Evolutionary conservation across 2,888 invertebrate genomes (phyloP), one percentile per base, ranked within the genome.

Genomic region (Cybosia mesomella): DNA sequence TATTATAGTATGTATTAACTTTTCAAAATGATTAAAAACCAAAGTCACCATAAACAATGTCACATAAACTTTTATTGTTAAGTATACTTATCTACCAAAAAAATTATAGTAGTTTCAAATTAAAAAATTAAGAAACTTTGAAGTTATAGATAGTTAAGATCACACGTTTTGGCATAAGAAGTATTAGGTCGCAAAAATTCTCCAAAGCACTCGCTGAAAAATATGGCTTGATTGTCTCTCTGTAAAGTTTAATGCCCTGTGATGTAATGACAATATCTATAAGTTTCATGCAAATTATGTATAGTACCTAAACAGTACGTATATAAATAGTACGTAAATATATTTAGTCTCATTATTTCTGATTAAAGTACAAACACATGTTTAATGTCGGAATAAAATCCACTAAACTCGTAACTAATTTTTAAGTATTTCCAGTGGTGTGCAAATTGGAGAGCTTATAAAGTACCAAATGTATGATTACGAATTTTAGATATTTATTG

Each of bases 251-350:
- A 59, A 39, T 59, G 39, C 3, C 9, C 15, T 32, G 21, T 49
- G n/a, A 49, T n/a, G 36, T 36, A 59, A 59, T 39, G 59, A 59
- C 36, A 59, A 39, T 39, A 15, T 4, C 36, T 22, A 39, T 59
- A 39, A 39, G 10, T 24, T 59, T 39, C 39, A 39, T 10, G 13
- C 59, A 59, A 39, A 59, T 9, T 15, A 3, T 18, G 22, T 36
- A 0, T 21, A 36, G 22, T 36, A 22, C 13, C 21, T 59, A 22
- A n/a, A 15, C 58, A 21, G 21, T 39, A 59, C 21, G 59, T 36
- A 36, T 59, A 22, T 22, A 11, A 13, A 59, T 36, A 7, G 21
- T 58, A 58, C n/a, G 34, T 21, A 32, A 58, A 58, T 36, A 58
- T 21, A 58, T 58, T 13, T 11, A n/a, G 3, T 8, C 8, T 0